These are phyloP conservation scores for Micrasema longulum DNA, from an alignment of 1,140 invertebrate genomes.

Conservation along the genomic window DNA sequence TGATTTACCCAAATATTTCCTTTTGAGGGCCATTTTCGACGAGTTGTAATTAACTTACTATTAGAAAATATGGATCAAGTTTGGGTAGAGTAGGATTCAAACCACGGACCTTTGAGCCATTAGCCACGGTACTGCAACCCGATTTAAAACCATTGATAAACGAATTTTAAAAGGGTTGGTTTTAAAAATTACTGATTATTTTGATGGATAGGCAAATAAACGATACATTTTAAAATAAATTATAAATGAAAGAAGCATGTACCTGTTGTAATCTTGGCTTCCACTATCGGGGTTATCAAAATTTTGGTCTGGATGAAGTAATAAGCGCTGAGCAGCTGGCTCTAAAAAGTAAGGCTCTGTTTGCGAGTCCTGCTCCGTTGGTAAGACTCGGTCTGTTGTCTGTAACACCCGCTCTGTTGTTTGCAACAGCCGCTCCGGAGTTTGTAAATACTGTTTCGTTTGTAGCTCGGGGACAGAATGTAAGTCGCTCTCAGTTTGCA, in stretches of 20 bases:
- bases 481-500: background rate
- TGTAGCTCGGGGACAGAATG: background rate
- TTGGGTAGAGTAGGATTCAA: too few relatives aligned
- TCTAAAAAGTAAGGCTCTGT: constrained; percentile 2
- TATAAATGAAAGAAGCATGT: too few relatives aligned
- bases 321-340: constrained; percentile 10
- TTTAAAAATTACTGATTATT: background rate
- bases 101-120: background rate
- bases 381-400: background rate
- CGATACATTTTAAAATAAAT: background rate
- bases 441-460: background rate
- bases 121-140: too few relatives aligned
- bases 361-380: background rate
- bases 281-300: constrained; percentile 1
- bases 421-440: background rate
- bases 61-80: too few relatives aligned
- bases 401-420: background rate
- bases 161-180: background rate
- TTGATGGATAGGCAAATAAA: background rate
- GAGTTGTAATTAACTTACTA: too few relatives aligned
- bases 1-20: too few relatives aligned
- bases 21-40: too few relatives aligned
- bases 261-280: constrained; percentile 28
- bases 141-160: background rate
- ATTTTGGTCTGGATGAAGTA: constrained; percentile 1